Evolutionary conservation across 1,140 invertebrate genomes (phyloP), one percentile per base, ranked within the genome.

Genomic region (Diorhabda carinulata): DNA sequence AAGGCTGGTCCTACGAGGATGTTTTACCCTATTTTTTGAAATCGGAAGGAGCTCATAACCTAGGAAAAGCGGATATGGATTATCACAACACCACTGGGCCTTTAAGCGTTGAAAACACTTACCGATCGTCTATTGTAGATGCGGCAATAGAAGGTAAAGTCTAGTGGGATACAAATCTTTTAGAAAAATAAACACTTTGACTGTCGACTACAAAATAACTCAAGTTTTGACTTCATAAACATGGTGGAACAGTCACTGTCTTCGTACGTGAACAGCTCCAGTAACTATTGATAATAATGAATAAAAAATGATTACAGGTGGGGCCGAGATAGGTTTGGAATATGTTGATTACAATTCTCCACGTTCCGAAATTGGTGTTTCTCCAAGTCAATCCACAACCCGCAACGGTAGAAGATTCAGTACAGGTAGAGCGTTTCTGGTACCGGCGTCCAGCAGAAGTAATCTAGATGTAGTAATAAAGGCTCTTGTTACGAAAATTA

Each of bases 11-110:
- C 25, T 91, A 93, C 65, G 85, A 90, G 45, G 90, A 89, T 42
- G 86, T 97, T 60, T 82, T 96, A 43, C 91, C 91, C 56, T 95
- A 94, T 76, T 95, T 95, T 77, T 86, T 89, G 72, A 91, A 91
- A 79, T 84, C 87, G 0, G 89, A 92, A 81, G 86, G 90, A 73
- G 88, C 90, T 78, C 83, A 82, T 70, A 88, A 93, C 78, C 82
- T 86, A 0, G 84, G 87, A 42, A 80, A 83, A 52, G 72, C 75
- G 71, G 72, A 84, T 47, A 87, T 89, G 65, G 81, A 85, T 2
- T 91, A 91, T 70, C 94, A 95, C 70, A 88, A 85, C 0, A 86
- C 79, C 3, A 88, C 86, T 5, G 91, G 91, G 1, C 88, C 87
- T 64, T 78, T 92, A 9, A 84, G 85, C 0, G 83, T 93, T 4